A percentile compares a stretch with the other conserved stretches of the same genome.
Evolutionary conservation across 2,113 vertebrate species (phyloP).

Genomic region (Sinocyclocheilus grahami): DNA sequence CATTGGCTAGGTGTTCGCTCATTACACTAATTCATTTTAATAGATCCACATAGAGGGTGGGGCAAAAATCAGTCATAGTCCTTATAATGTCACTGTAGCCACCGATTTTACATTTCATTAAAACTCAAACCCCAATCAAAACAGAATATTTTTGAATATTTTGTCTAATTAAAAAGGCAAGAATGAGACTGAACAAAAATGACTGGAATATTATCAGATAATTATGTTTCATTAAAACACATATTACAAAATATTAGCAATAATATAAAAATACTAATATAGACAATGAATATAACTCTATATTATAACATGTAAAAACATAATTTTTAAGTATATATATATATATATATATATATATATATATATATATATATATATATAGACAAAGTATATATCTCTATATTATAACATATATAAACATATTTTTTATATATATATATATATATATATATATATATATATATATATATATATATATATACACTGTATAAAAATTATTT

Average conservation of each 20-base stretch:
- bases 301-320: not conserved
- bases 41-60: conserved; percentile 66
- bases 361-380: no score
- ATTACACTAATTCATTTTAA: conserved; percentile 78
- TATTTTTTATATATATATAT: no score
- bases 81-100: conserved; percentile 46
- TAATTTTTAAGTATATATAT: not conserved
- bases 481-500: not conserved
- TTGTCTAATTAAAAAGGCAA: conserved; percentile 13
- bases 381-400: no score
- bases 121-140: conserved; percentile 18
- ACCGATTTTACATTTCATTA: conserved; percentile 31
- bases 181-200: conserved; percentile 36
- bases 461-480: no score
- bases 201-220: not conserved
- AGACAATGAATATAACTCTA: not conserved
- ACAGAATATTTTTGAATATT: conserved; percentile 38
- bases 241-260: not conserved
- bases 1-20: conserved; percentile 76
- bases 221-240: not conserved
- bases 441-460: no score
- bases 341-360: no score
- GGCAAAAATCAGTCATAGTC: conserved; percentile 27
- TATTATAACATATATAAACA: no score
- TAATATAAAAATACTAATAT: not conserved